Percentiles rank a stretch among this genome's conserved stretches.
Evolutionary conservation across 2,797 vertebrate genomes (phyloP).

Genomic region (Phataginus tetradactyla): DNA sequence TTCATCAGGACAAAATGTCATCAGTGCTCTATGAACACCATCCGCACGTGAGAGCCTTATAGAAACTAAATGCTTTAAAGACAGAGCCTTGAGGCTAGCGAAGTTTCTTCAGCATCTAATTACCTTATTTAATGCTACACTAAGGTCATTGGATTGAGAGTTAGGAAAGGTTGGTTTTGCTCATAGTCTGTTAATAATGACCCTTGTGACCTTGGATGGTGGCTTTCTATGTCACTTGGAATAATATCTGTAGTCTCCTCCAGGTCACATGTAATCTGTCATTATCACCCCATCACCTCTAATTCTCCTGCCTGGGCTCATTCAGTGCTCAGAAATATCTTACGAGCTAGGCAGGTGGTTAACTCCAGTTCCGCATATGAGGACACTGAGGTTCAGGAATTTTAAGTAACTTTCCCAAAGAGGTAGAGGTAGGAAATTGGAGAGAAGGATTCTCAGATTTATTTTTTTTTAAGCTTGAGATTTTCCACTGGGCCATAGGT

Average conservation of each 20-base stretch:
- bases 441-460: neutral
- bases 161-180: neutral
- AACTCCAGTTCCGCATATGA: accelerated
- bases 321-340: neutral
- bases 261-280: neutral
- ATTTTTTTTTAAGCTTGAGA: neutral
- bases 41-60: slow-evolving; percentile 43
- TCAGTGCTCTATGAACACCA: neutral
- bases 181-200: slow-evolving; percentile 59
- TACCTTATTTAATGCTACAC: slow-evolving; percentile 66
- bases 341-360: too few relatives aligned
- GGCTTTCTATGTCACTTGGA: neutral
- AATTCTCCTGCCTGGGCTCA: neutral
- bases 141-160: slow-evolving; percentile 38
- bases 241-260: neutral
- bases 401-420: neutral
- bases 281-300: accelerated
- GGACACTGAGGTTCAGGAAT: neutral
- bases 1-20: slow-evolving; percentile 69
- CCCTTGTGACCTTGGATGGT: neutral
- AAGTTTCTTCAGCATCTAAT: slow-evolving; percentile 77
- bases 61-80: slow-evolving; percentile 52
- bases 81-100: slow-evolving; percentile 64
- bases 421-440: neutral
- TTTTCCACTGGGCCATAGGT: neutral